These are phyloP conservation scores for Chunga burmeisteri DNA, from an alignment of 2,113 vertebrate species.

Conservation along the genomic window DNA sequence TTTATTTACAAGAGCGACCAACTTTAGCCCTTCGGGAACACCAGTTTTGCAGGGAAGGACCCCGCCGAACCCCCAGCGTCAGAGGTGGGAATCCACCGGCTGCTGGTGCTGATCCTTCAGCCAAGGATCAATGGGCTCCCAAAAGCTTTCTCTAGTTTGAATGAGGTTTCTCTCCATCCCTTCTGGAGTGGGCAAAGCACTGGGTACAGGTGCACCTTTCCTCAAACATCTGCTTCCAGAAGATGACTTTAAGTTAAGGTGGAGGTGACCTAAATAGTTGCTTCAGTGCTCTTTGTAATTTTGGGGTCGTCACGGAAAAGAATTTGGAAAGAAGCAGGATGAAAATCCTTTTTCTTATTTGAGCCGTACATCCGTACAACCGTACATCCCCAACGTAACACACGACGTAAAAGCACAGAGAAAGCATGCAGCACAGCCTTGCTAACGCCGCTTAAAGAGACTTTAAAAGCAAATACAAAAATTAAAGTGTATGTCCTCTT, in stretches of 20 bases:
- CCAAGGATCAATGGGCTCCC: neutral
- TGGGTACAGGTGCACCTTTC: neutral
- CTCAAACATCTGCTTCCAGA: neutral
- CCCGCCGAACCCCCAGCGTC: neutral
- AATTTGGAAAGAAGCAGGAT: neutral
- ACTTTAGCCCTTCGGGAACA: neutral
- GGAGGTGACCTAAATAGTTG: neutral
- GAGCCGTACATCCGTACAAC: neutral
- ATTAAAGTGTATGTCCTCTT: neutral
- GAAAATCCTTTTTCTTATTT: neutral
- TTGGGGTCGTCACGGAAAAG: neutral
- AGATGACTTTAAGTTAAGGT: neutral
- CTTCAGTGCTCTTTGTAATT: neutral
- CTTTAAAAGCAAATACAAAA: neutral
- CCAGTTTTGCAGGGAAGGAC: neutral
- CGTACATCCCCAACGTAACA: rapidly evolving
- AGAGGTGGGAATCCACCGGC: neutral
- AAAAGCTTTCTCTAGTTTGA: neutral
- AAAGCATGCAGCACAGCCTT: neutral
- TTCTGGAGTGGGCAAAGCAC: neutral
- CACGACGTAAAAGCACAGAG: neutral
- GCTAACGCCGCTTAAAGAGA: neutral
- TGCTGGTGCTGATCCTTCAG: neutral
- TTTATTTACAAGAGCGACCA: neutral
- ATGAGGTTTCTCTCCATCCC: neutral